phyloP scores from a whole-genome alignment of 2,113 vertebrate species.

The Gallinago media region DNA sequence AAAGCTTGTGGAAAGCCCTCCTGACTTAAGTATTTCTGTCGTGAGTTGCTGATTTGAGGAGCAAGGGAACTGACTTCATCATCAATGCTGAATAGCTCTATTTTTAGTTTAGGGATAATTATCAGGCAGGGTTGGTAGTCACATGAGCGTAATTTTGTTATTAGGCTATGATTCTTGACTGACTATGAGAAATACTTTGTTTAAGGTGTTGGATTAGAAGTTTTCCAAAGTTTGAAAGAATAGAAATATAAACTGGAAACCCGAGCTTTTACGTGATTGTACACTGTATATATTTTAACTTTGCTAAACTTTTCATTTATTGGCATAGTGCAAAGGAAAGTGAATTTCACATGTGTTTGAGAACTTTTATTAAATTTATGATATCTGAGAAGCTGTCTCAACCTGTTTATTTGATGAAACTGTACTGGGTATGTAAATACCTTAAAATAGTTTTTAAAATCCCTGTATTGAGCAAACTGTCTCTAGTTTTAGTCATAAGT shows the following conservation, averaged over 20 bases:
- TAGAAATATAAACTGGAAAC: background rate
- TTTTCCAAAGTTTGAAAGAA: background rate
- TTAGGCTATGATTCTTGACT: background rate
- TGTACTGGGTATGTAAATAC: background rate
- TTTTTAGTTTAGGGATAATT: background rate
- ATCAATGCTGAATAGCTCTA: background rate
- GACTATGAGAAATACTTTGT: background rate
- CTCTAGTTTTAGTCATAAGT: background rate
- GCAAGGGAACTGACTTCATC: background rate
- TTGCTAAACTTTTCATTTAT: background rate
- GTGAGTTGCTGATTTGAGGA: background rate
- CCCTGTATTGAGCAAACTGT: background rate
- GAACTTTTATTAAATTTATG: background rate
- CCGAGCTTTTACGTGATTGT: background rate
- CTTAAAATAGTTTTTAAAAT: background rate
- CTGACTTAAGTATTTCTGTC: background rate
- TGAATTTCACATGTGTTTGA: background rate
- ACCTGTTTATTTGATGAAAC: background rate
- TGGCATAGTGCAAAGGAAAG: background rate
- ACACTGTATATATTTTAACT: background rate
- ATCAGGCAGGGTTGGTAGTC: background rate
- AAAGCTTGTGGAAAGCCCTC: background rate
- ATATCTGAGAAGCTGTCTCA: background rate
- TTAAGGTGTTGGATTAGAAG: background rate
- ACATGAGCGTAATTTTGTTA: background rate